Base-by-base conservation (phyloP, 2,113 vertebrate species). In the Lethenteron camtschaticum region DNA sequence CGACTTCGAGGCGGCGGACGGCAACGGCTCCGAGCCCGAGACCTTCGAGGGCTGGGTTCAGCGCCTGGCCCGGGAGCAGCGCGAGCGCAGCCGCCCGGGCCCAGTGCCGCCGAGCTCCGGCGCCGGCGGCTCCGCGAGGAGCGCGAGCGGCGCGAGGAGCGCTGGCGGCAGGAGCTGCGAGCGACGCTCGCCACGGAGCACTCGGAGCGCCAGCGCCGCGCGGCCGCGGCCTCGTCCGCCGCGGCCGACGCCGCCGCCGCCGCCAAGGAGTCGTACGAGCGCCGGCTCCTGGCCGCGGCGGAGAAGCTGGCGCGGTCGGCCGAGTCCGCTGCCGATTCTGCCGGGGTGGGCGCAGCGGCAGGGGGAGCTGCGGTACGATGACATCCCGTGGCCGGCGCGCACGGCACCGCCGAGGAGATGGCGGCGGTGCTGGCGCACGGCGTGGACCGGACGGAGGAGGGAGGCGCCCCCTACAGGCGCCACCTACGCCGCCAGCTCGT, bases 331-430 rank as follows among this genome's bases (percentile, higher is more conserved):
- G 41, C 41, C 41, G 41, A 41, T 41, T 41, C 41, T 6, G 41
- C 74, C 68, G 58, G 58, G 55, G 24, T 2, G 20, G 12, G 12
- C 7, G 3, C 12, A 9, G 24, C 58, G 56, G 70, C 8, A 9
- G 57, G 20, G 56, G 2, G 2, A 76, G 58, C 79, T 88, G 76
- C 75, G 79, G 74, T 90, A 87, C 12, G 14, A 58, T 0, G 87
- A 88, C 75, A 85, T 92, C 73, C 89, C 86, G 57, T 88, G 87
- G 89, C 87, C 88, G 0, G 77, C 81, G 12, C 82, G 0, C 74
- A 70, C 0, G 86, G 85, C 11, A 81, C 85, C 0, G 83, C 85
- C 20, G 75, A 79, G 6, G 83, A 88, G 72, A 88, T 89, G 83
- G 79, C 85, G 69, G 80, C 80, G 0, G 81, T 83, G 70, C 84